Conservation (phyloP, 2,797 vertebrate species). For the Betta splendens region DNA sequence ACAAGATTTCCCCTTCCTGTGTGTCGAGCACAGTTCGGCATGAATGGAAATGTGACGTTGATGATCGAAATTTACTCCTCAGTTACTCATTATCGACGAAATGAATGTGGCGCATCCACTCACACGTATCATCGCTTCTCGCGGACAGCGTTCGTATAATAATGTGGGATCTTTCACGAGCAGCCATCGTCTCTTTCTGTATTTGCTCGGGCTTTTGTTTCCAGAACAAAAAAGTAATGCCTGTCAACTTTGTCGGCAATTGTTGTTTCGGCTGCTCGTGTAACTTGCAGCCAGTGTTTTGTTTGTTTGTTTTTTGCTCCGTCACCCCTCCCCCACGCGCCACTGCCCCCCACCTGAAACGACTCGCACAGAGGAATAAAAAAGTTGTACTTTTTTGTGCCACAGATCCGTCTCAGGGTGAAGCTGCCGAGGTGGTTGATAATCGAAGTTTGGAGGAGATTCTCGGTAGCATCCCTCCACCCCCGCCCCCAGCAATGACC, state of each 20-base stretch:
- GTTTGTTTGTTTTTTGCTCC: conserved; percentile 61
- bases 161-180: conserved; percentile 43
- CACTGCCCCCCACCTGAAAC: conserved; percentile 76
- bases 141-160: conserved; percentile 54
- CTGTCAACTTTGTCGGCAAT: conserved; percentile 68
- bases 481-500: conserved; percentile 97
- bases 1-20: conserved; percentile 5
- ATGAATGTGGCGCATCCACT: conserved; percentile 68
- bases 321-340: conserved; percentile 73
- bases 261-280: conserved; percentile 62
- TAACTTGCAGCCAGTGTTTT: conserved; percentile 72
- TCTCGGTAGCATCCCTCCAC: conserved; percentile 94
- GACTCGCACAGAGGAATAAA: conserved; percentile 71
- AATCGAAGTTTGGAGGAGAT: conserved; percentile 96
- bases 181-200: conserved; percentile 37
- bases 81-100: conserved; percentile 59
- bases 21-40: conserved; percentile 23
- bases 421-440: conserved; percentile 84
- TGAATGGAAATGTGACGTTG: conserved; percentile 53
- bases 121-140: conserved; percentile 51
- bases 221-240: conserved; percentile 69
- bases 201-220: conserved; percentile 45
- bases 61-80: conserved; percentile 50
- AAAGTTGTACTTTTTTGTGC: conserved; percentile 72
- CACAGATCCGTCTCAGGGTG: conserved; percentile 79